Percentiles rank a stretch among this genome's conserved stretches.
These are phyloP conservation scores for Mixornis gularis DNA, from an alignment of 2,113 vertebrate species.

Conservation along the genomic window DNA sequence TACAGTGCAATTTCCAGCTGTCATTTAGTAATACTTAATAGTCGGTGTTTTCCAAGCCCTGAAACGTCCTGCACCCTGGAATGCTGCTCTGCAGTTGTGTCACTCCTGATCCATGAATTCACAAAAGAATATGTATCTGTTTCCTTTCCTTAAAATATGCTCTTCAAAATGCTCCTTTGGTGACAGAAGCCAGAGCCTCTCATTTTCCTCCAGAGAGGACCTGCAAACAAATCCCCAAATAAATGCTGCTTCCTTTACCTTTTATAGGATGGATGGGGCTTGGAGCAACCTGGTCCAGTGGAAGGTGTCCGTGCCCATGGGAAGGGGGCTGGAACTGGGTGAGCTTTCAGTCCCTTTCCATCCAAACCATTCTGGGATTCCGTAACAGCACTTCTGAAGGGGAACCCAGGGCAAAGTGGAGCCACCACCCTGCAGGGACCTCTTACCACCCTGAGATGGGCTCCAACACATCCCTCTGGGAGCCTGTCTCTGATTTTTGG, in stretches of 20 bases:
- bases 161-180: background rate
- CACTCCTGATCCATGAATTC: slow-evolving; percentile 1
- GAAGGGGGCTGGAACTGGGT: background rate
- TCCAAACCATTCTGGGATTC: background rate
- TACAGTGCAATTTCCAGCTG: slow-evolving; percentile 37
- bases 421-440: background rate
- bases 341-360: background rate
- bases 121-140: background rate
- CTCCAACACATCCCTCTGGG: background rate
- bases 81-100: slow-evolving; percentile 46
- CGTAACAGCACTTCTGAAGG: no score
- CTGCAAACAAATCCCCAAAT: fast-evolving
- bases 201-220: background rate
- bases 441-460: fast-evolving
- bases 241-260: background rate
- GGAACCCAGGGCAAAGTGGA: background rate
- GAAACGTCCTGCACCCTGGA: slow-evolving; percentile 54
- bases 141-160: background rate
- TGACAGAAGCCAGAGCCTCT: background rate
- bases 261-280: background rate
- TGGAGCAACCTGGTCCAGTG: background rate
- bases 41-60: slow-evolving; percentile 55
- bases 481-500: background rate
- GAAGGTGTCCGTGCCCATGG: background rate
- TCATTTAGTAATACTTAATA: slow-evolving; percentile 55